A percentile compares a stretch with the other conserved stretches of the same genome.
These are phyloP conservation scores for Peromyscus nudipes DNA, from an alignment of 2,797 vertebrate species.

Conservation along the genomic window DNA sequence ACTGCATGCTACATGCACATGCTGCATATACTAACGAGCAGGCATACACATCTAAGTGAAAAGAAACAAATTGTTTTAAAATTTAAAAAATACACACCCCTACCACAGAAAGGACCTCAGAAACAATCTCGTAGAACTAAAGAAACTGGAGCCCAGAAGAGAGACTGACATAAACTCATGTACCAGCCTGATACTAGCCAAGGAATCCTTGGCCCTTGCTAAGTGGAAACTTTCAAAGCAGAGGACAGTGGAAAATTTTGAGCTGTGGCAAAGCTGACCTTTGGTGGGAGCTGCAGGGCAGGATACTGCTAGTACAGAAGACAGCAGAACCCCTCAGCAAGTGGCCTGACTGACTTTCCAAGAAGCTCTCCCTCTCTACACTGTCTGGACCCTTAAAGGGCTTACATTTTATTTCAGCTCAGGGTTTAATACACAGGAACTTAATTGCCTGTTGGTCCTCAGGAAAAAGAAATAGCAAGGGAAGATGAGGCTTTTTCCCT, in stretches of 20 bases:
- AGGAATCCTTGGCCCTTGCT: not conserved
- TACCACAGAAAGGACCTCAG: not conserved
- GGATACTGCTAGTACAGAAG: conserved; percentile 39
- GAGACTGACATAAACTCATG: conserved; percentile 65
- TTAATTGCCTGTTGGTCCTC: not conserved
- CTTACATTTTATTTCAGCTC: conserved; percentile 45
- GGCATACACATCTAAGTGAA: not conserved
- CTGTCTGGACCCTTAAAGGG: conserved; percentile 74
- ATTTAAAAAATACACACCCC: not conserved
- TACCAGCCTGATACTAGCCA: conserved; percentile 17
- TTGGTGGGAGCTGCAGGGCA: conserved; percentile 20
- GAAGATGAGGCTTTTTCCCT: not conserved
- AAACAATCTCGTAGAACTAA: conserved; percentile 56
- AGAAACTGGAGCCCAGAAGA: conserved; percentile 65
- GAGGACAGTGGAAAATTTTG: conserved; percentile 71
- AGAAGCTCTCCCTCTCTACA: conserved; percentile 79
- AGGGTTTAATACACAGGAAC: not conserved
- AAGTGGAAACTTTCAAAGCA: conserved; percentile 64
- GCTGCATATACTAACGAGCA: not conserved
- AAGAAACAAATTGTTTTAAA: not conserved
- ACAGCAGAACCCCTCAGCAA: conserved; percentile 71
- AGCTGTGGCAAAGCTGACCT: conserved; percentile 58
- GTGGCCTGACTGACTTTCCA: conserved; percentile 84
- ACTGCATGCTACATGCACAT: not conserved
- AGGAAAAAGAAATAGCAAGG: not conserved